A percentile compares a stretch with the other conserved stretches of the same genome.
Conservation (phyloP, 2,113 vertebrate species). For the Myotis lucifugus region DNA sequence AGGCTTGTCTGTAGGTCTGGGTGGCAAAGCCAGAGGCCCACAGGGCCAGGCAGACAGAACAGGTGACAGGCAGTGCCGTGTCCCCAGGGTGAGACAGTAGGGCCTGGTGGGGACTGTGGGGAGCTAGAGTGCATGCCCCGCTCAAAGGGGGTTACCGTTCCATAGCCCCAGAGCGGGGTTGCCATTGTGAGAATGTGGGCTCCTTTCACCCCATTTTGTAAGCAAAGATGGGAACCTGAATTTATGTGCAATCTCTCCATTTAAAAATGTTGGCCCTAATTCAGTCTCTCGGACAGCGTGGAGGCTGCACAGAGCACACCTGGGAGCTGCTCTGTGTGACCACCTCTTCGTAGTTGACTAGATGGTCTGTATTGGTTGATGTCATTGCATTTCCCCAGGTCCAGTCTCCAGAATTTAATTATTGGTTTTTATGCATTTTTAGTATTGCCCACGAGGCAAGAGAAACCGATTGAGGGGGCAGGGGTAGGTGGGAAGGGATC, state of each 20-base stretch:
- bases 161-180: neutral
- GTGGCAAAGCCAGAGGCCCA: neutral
- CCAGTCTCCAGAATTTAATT: neutral
- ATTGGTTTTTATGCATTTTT: neutral
- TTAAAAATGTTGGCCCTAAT: neutral
- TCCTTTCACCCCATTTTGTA: neutral
- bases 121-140: neutral
- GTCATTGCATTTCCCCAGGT: neutral
- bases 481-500: neutral
- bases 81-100: neutral
- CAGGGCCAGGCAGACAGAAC: neutral
- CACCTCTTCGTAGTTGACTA: neutral
- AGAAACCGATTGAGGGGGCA: neutral
- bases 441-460: neutral
- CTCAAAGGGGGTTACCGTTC: neutral
- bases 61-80: neutral
- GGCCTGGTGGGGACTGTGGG: neutral
- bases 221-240: neutral
- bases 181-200: too few relatives aligned
- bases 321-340: neutral
- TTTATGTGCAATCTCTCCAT: neutral
- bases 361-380: neutral
- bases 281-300: neutral
- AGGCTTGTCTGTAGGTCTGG: neutral
- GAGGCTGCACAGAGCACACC: neutral